Evolutionary conservation across 1,140 invertebrate species (phyloP), one percentile per base, ranked within the genome.

Genomic region (Trichogramma pretiosum): DNA sequence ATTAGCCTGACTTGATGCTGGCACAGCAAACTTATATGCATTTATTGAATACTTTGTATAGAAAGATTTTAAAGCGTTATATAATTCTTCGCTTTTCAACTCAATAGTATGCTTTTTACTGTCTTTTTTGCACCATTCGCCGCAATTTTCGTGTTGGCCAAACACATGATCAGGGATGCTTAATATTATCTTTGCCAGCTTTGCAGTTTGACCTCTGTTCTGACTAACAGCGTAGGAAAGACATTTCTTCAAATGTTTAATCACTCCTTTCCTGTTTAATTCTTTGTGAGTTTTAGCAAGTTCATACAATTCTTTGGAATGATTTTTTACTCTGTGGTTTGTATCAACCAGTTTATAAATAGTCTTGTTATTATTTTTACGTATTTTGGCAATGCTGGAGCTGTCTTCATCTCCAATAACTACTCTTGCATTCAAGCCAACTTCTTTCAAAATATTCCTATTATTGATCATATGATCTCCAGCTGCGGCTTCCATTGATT

Each of bases 1-100:
- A 37, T 56, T 56, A 9, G 45, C 39, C 45, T 56, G 47, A 17
- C 54, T 55, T 9, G 44, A 50, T 13, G 51, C 54, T 37, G 41
- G 40, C 13, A 52, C 32, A 13, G 38, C 46, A 48, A 55, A 55
- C 42, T 55, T 55, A 1, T 30, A 17, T 7, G 42, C 39, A 43
- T 55, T 52, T 22, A 28, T 46, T 14, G 46, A 48, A 48, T 55
- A 51, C 19, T 47, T 51, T 43, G 14, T 26, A 41, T 21, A 47
- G 44, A 40, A 18, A 17, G n/a, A 11, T 18, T 48, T 52, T 35
- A 35, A 17, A 22, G 13, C 45, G 30, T 24, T 49, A 17, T 32
- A 50, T 37, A 17, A 48, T 50, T 44, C 10, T 23, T 26, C 24
- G 19, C 21, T 30, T 42, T 4, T 24, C 3, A 11, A n/a, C n/a